A percentile compares a stretch with the other conserved stretches of the same genome.
Evolutionary conservation across 2,113 vertebrate species (phyloP).

Genomic region (Lanius ludovicianus): DNA sequence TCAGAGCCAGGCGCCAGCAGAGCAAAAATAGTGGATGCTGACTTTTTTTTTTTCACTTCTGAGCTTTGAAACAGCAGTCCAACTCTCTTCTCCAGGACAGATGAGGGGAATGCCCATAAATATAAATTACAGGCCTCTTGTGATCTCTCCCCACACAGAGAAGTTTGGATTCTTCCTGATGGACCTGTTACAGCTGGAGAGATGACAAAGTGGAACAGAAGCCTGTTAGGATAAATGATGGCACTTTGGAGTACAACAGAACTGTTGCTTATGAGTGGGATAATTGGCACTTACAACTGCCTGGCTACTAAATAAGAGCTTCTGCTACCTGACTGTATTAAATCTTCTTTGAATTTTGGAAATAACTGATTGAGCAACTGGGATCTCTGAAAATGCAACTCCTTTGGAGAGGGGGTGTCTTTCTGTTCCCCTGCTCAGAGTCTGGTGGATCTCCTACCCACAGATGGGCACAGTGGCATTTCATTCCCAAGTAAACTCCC

Average conservation of each 20-base stretch:
- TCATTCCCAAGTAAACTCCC: neutral
- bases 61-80: neutral
- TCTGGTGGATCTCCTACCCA: neutral
- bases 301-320: neutral
- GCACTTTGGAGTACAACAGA: neutral
- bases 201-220: neutral
- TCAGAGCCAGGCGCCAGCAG: neutral
- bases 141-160: neutral
- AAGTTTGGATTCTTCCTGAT: neutral
- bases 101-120: neutral
- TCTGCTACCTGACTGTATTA: neutral
- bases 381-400: neutral
- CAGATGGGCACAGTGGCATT: neutral
- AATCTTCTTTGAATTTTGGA: neutral
- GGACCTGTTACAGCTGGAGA: neutral
- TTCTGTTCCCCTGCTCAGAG: neutral
- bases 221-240: neutral
- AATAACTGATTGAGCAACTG: neutral
- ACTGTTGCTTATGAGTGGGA: neutral
- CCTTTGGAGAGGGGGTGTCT: rapidly evolving
- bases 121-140: neutral
- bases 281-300: neutral
- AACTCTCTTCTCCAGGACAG: neutral
- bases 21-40: neutral
- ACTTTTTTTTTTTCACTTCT: neutral